phyloP scores from a whole-genome alignment of 2,888 invertebrate genomes.

The Arctia plantaginis region DNA sequence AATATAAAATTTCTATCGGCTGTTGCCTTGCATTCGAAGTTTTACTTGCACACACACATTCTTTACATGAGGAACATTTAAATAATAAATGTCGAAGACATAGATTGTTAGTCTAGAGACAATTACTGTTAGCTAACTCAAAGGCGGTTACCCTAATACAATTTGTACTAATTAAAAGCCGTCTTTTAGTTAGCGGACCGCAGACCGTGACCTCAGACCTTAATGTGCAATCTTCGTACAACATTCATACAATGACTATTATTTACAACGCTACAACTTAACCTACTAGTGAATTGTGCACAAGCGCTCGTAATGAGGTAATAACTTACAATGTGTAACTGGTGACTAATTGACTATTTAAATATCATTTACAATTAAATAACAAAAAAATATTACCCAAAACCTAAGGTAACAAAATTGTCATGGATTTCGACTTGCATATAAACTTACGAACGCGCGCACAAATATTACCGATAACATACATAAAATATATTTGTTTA shows the following conservation, averaged over 20 bases:
- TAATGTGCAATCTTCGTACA: slow-evolving; percentile 27
- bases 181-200: background rate
- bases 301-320: slow-evolving; percentile 85
- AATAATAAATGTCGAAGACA: slow-evolving; percentile 45
- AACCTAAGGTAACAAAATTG: slow-evolving; percentile 80
- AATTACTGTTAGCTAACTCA: slow-evolving; percentile 20
- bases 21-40: slow-evolving; percentile 37
- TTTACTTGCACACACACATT: slow-evolving; percentile 37
- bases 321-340: slow-evolving; percentile 84
- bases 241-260: slow-evolving; percentile 58
- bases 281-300: slow-evolving; percentile 82
- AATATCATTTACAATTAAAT: slow-evolving; percentile 62
- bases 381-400: slow-evolving; percentile 70
- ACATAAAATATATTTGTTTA: background rate
- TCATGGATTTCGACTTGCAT: slow-evolving; percentile 70
- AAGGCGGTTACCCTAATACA: slow-evolving; percentile 19
- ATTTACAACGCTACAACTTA: slow-evolving; percentile 70
- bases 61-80: slow-evolving; percentile 64
- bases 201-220: background rate
- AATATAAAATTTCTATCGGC: slow-evolving; percentile 45
- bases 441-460: slow-evolving; percentile 26
- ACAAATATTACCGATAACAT: background rate
- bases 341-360: slow-evolving; percentile 84
- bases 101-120: slow-evolving; percentile 51
- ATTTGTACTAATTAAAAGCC: slow-evolving; percentile 23